Base-by-base conservation (phyloP, 2,888 invertebrate genomes). In the Camptogramma bilineatum region DNA sequence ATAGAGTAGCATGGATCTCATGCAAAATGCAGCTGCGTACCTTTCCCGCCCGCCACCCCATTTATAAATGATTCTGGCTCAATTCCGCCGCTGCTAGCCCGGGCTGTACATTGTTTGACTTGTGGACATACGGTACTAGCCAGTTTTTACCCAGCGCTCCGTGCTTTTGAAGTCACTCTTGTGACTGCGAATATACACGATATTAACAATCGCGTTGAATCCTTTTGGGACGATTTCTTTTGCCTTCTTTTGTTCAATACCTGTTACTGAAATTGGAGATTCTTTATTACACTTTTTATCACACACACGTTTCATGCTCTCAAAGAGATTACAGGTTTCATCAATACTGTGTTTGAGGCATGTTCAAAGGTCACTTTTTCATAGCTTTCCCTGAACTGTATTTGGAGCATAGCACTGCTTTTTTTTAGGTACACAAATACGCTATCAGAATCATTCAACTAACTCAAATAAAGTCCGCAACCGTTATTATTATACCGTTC, bases 21-120 rank as follows among this genome's bases (percentile, higher is more conserved):
- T 91, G 83, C 86, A 91, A 90, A 89, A 91, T 91, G 88, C 90
- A 91, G 78, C 69, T 73, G 67, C 78, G 72, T 80, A 79, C 84
- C 84, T 81, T 81, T 73, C 81, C 82, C 80, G 50, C 77, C 82
- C 75, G 73, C 76, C 77, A 80, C 83, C 83, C 84, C 81, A 81
- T 87, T 88, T 88, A 91, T 91, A 91, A 91, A 91, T 91, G 91
- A 91, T 91, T 90, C 90, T 71, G 81, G 82, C 84, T 87, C 89
- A 88, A 91, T 91, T 88, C 88, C 86, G 74, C 80, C 80, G 78
- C 74, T 79, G 75, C 79, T 75, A 81, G 75, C 81, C 79, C 78
- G 42, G 64, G 70, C 71, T 77, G 79, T 75, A 87, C 85, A 87
- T 86, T 89, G 85, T 90, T 91, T 89, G 86, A 87, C 83, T 88